Evolutionary conservation across 2,113 vertebrate species (phyloP), one percentile per base, ranked within the genome.

Genomic region (Lichenostomus cassidix): DNA sequence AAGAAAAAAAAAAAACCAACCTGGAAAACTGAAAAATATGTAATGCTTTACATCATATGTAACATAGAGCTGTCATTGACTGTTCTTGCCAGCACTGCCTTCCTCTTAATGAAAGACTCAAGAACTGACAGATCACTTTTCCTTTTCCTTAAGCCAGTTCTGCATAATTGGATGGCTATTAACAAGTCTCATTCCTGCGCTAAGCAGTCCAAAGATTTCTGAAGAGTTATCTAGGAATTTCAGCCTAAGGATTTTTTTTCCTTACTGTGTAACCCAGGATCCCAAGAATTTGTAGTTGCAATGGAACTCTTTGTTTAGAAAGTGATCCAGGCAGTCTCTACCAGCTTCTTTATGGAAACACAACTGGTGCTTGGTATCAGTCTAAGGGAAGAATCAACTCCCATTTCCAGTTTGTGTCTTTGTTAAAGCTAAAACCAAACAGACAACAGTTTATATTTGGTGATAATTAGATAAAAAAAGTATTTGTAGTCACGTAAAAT

Each of bases 361-460:
- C 2, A 59, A 59, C 33, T 44, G 65, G 41, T 47, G 69, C 41
- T 56, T 87, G 69, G 11, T 19, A 92, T 14, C 41, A 64, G 25
- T 23, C 28, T 21, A 67, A 73, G n/a, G 37, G 31, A 82, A 82
- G 41, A 95, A 91, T 50, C 35, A 73, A 63, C 39, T 68, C 49
- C 44, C 23, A 39, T 39, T 73, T 94, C 69, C 65, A 62, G 60
- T 87, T 10, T 53, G 5, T 50, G 44, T 35, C 74, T 86, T 81
- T 67, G 50, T 46, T 88, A 89, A 87, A 92, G 79, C 49, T 79
- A 89, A 89, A 96, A 79, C 15, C 46, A 68, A 94, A 75, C 31
- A 62, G 31, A 0, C 42, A 86, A 65, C 9, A 79, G 31, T n/a
- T 87, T 80, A 33, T 9, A 55, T 29, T 52, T 70, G 63, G 65